These are phyloP conservation scores for Adineta ricciae DNA, from an alignment of 2,888 invertebrate species.

Conservation along the genomic window DNA sequence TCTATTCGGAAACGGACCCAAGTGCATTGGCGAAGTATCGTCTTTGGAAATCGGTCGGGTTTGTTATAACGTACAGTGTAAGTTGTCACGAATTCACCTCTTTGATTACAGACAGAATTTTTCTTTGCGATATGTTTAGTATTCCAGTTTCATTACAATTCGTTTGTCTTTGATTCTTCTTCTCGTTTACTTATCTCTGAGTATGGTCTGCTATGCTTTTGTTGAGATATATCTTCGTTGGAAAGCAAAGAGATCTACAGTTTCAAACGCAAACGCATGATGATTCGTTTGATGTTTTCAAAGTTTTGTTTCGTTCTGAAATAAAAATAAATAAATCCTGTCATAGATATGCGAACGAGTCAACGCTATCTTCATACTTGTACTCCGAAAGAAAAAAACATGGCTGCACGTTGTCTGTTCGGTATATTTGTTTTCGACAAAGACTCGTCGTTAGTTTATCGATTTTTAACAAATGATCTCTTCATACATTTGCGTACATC, in stretches of 20 bases:
- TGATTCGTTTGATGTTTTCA: background rate
- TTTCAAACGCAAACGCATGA: background rate
- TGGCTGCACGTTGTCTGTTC: background rate
- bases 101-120: background rate
- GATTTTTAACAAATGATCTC: background rate
- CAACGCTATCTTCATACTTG: background rate
- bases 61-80: background rate
- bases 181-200: background rate
- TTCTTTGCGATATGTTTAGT: background rate
- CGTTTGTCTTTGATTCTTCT: background rate
- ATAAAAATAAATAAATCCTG: background rate
- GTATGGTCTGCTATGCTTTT: background rate
- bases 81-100: background rate
- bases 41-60: background rate
- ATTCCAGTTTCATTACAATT: background rate
- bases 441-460: background rate
- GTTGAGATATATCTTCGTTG: background rate
- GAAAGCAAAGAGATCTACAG: background rate
- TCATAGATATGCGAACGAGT: background rate
- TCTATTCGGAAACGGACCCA: background rate
- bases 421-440: background rate
- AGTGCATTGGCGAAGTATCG: conserved; percentile 8
- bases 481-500: background rate
- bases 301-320: background rate
- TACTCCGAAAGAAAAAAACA: background rate